A percentile compares a stretch with the other conserved stretches of the same genome.
Evolutionary conservation across 2,797 vertebrate genomes (phyloP).

Genomic region (Darevskia mixta): DNA sequence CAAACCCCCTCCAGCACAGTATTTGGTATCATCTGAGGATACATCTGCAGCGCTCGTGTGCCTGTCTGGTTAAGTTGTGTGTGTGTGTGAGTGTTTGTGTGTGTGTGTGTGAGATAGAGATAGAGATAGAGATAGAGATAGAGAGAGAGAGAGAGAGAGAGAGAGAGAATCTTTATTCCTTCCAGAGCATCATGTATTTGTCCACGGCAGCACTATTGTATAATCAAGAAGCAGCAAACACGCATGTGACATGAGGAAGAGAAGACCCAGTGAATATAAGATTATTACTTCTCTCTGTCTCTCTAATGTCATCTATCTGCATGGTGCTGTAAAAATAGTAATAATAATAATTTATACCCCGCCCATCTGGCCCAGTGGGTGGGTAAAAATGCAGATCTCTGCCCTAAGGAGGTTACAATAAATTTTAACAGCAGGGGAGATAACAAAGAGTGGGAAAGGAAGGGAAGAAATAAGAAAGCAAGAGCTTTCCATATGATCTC

Average conservation of each 20-base stretch:
- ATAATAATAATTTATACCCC: no score
- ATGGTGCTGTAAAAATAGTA: neutral
- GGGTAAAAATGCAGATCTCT: no score
- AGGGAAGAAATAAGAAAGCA: neutral
- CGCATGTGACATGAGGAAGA: neutral
- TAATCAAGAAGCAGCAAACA: neutral
- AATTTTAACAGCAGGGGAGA: neutral
- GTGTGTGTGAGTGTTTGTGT: neutral
- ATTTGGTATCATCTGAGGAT: neutral
- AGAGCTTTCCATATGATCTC: neutral
- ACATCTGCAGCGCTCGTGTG: neutral
- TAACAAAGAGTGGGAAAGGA: neutral
- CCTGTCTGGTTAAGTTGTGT: neutral
- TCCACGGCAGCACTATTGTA: neutral
- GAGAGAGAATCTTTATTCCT: neutral
- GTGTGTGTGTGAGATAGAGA: neutral
- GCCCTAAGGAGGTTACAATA: neutral
- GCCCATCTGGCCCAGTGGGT: no score
- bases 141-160: no score
- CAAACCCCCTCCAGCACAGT: neutral
- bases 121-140: no score
- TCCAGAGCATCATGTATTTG: neutral
- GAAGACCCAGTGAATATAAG: neutral
- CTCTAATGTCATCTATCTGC: neutral
- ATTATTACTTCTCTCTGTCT: neutral